A percentile compares a stretch with the other conserved stretches of the same genome.
Evolutionary conservation across 2,888 invertebrate genomes (phyloP).

Genomic region (Dicranocentrus wangi): DNA sequence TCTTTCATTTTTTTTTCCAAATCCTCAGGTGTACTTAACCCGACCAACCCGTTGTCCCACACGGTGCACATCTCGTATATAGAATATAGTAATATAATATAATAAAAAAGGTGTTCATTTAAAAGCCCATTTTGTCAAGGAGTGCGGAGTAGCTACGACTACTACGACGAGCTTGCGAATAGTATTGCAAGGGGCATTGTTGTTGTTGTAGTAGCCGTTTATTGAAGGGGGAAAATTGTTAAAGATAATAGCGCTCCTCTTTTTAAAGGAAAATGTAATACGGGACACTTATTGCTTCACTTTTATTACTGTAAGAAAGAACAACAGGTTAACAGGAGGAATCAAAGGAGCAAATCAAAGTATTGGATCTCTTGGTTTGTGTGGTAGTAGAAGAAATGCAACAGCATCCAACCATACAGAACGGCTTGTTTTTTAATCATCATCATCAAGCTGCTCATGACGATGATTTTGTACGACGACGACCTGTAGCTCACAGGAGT

Average conservation of each 20-base stretch:
- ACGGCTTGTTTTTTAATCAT: conserved; percentile 4
- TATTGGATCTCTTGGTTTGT: not conserved
- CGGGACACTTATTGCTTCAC: conserved; percentile 54
- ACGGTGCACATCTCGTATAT: not conserved
- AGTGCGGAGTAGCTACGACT: too few relatives aligned
- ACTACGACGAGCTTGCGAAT: conserved; percentile 13
- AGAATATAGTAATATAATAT: not conserved
- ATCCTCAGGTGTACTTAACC: conserved; percentile 46
- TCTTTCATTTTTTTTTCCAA: conserved; percentile 25
- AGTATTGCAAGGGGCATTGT: conserved; percentile 5
- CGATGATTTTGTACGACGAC: not conserved
- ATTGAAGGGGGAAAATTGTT: conserved; percentile 8
- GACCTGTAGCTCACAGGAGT: not conserved
- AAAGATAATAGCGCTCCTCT: not conserved
- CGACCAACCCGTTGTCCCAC: conserved; percentile 33
- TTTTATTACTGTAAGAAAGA: conserved; percentile 57
- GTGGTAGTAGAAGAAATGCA: too few relatives aligned
- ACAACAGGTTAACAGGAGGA: conserved; percentile 24
- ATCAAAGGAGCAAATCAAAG: not conserved
- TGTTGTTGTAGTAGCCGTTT: conserved; percentile 19
- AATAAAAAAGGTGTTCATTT: not conserved
- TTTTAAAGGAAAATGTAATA: conserved; percentile 36
- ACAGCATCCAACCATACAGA: not conserved
- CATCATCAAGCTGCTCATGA: not conserved
- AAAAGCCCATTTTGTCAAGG: not conserved